phyloP scores from a whole-genome alignment of 2,888 invertebrate species.

The Rhagonycha fulva region DNA sequence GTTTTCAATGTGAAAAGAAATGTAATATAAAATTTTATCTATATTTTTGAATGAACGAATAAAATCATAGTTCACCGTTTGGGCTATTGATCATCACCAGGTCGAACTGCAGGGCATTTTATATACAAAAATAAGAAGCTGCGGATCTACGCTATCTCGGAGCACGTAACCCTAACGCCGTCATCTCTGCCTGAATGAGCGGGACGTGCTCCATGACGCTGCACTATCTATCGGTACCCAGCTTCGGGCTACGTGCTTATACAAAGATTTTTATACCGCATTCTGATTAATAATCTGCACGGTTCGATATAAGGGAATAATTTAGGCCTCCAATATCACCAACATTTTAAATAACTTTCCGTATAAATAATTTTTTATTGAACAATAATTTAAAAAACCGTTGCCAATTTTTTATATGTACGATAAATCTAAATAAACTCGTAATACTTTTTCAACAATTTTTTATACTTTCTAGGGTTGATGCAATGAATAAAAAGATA shows the following conservation, averaged over 20 bases:
- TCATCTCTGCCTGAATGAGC: slow-evolving; percentile 33
- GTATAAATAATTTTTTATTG: not conserved
- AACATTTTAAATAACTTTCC: not conserved
- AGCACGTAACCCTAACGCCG: slow-evolving; percentile 33
- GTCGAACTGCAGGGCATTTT: slow-evolving; percentile 28
- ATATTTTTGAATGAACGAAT: slow-evolving; percentile 12
- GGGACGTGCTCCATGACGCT: slow-evolving; percentile 29
- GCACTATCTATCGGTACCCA: slow-evolving; percentile 32
- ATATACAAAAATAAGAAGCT: slow-evolving; percentile 34
- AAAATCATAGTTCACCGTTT: slow-evolving; percentile 21
- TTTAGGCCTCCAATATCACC: not conserved
- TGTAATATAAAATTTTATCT: slow-evolving; percentile 12
- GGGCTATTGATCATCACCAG: slow-evolving; percentile 28
- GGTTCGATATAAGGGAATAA: slow-evolving; percentile 12
- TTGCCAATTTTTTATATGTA: not conserved
- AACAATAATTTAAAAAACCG: not conserved
- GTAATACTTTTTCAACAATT: not conserved
- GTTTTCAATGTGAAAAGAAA: slow-evolving; percentile 1
- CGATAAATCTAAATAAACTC: not conserved
- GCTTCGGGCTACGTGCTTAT: slow-evolving; percentile 26
- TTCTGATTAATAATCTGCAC: slow-evolving; percentile 27
- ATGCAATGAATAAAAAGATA: not conserved
- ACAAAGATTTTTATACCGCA: slow-evolving; percentile 24
- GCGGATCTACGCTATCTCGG: slow-evolving; percentile 30
- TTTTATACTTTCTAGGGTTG: not conserved